These are phyloP conservation scores for Cydia pomonella DNA, from an alignment of 1,140 invertebrate species.

Conservation along the genomic window DNA sequence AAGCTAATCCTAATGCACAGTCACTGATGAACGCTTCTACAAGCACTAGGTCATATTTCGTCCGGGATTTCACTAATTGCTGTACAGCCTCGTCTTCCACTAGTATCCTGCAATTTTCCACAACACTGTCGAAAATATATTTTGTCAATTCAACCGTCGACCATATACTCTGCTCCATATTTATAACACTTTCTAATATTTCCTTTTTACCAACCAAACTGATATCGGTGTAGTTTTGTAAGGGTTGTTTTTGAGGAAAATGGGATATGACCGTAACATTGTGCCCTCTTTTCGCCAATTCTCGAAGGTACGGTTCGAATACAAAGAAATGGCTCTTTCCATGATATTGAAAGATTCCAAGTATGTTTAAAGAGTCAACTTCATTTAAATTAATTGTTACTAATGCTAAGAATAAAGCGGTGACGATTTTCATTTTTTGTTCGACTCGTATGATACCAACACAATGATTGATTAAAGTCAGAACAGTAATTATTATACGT, in stretches of 20 bases:
- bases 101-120: constrained; percentile 64
- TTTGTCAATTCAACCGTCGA: constrained; percentile 43
- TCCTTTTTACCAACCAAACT: constrained; percentile 65
- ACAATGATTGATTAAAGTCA: not conserved
- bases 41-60: constrained; percentile 83
- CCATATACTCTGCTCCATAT: constrained; percentile 50
- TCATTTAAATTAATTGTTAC: not conserved
- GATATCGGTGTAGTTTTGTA: constrained; percentile 83
- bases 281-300: constrained; percentile 84
- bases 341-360: constrained; percentile 85
- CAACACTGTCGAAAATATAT: constrained; percentile 42
- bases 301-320: constrained; percentile 84
- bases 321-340: constrained; percentile 88
- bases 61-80: constrained; percentile 58
- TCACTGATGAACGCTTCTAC: constrained; percentile 84
- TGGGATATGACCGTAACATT: constrained; percentile 86
- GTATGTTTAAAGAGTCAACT: constrained; percentile 70
- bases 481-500: not conserved
- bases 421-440: not conserved
- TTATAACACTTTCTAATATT: constrained; percentile 52
- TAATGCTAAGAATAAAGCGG: not conserved
- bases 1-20: constrained; percentile 82
- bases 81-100: constrained; percentile 62
- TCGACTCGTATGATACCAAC: not conserved
- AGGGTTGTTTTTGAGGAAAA: constrained; percentile 80